Conservation (phyloP, 2,888 invertebrate species). For the Polietes domitor region DNA sequence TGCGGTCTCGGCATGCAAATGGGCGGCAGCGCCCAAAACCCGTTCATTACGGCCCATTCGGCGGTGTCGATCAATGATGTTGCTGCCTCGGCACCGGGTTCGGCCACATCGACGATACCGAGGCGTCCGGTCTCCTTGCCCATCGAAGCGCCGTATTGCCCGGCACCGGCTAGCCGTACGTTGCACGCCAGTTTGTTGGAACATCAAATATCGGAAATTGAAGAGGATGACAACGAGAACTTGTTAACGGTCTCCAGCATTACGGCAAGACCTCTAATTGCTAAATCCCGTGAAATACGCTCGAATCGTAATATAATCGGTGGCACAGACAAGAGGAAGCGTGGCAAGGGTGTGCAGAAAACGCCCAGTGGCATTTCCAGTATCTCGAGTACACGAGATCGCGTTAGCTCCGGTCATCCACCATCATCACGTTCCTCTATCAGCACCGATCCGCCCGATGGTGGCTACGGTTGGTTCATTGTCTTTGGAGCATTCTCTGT, state of each 20-base stretch:
- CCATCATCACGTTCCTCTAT: slow-evolving; percentile 77
- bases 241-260: slow-evolving; percentile 87
- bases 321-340: slow-evolving; percentile 60
- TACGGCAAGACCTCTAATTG: slow-evolving; percentile 87
- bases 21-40: slow-evolving; percentile 70
- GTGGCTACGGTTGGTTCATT: slow-evolving; percentile 90
- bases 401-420: slow-evolving; percentile 65
- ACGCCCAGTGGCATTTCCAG: slow-evolving; percentile 63
- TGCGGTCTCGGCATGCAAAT: slow-evolving; percentile 64
- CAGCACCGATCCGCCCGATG: slow-evolving; percentile 84
- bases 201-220: slow-evolving; percentile 82
- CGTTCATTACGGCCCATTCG: slow-evolving; percentile 63
- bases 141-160: slow-evolving; percentile 80
- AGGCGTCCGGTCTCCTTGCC: slow-evolving; percentile 82
- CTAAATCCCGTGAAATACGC: slow-evolving; percentile 85
- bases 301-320: slow-evolving; percentile 72
- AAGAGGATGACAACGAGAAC: slow-evolving; percentile 87
- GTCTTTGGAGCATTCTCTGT: slow-evolving; percentile 90
- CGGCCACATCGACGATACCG: slow-evolving; percentile 77
- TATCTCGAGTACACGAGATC: slow-evolving; percentile 60
- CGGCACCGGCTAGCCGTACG: slow-evolving; percentile 75
- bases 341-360: slow-evolving; percentile 67
- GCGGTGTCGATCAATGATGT: slow-evolving; percentile 64
- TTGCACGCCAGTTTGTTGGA: slow-evolving; percentile 80
- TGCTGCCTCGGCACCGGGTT: slow-evolving; percentile 59